Base-by-base conservation (phyloP, 2,888 invertebrate species). In the Drosophila algonquin region DNA sequence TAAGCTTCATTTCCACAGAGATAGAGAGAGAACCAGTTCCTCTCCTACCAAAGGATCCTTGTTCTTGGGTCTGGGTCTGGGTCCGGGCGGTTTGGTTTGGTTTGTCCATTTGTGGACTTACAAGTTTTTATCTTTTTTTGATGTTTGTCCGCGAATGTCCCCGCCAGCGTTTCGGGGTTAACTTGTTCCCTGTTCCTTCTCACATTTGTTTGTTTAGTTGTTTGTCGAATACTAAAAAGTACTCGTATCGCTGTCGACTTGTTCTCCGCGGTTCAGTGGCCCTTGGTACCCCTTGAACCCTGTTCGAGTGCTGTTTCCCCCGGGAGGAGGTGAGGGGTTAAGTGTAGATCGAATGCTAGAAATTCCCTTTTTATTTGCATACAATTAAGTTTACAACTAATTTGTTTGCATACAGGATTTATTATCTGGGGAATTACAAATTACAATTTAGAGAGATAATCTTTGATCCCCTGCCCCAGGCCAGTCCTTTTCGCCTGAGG, bases 181-280 rank as follows among this genome's bases (percentile, higher is more conserved):
- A 80, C 77, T 62, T 74, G 67, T 67, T 67, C 54, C 60, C 61
- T 63, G 67, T 67, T 67, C 54, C 57, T 58, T 63, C 30, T 61
- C 56, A 48, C 40, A 40, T 73, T 75, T 84, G 71, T 84, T 80
- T 81, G 70, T 69, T 54, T 51, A 12, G 51, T 16, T 63, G 63
- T 63, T 71, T 76, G 50, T 71, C 61, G 58, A 53, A 40, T 56
- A 57, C 69, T 56, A 50, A 35, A 48, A 50, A 67, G 50, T 44
- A 40, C 35, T 45, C 21, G 24, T 12, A 35, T 35, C 12, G 16
- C 9, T 68, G 67, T 71, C 79, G 74, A 73, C 27, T 75, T 80
- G 67, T 73, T 40, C 40, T 6, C 60, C 73, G 71, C 76, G 81
- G 81, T 84, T 80, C 76, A 84, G 59, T 72, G 76, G 81, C 70